Evolutionary conservation across 1,140 invertebrate species (phyloP).

Genomic region (Drosophila jambulina): DNA sequence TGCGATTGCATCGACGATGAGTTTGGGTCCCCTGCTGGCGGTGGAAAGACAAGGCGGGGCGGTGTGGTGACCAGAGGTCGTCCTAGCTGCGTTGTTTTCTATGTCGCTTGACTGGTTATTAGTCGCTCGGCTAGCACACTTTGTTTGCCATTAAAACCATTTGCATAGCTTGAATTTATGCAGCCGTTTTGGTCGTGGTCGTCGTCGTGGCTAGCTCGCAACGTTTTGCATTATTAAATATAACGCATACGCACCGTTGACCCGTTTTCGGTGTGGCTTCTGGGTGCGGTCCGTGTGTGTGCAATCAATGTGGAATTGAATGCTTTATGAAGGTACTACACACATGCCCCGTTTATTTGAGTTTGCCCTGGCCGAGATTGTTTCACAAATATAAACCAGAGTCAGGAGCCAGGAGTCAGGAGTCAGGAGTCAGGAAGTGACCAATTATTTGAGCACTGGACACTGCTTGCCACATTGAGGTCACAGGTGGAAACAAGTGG

Average conservation of each 20-base stretch:
- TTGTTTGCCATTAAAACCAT: conserved; percentile 74
- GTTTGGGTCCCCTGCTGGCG: conserved; percentile 1
- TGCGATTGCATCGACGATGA: conserved; percentile 54
- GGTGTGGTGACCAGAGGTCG: conserved; percentile 3
- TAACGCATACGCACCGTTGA: conserved; percentile 69
- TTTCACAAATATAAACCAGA: conserved; percentile 32
- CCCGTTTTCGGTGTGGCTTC: conserved; percentile 44
- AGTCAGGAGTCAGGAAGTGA: conserved; percentile 22
- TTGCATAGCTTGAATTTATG: conserved; percentile 71
- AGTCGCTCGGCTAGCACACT: conserved; percentile 58
- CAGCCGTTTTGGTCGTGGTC: conserved; percentile 38
- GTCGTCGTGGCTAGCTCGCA: conserved; percentile 23
- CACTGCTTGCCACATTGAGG: conserved; percentile 11
- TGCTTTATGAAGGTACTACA: conserved; percentile 32
- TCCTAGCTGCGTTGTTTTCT: conserved; percentile 20
- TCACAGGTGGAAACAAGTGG: neutral
- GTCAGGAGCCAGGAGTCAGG: neutral
- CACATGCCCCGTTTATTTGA: conserved; percentile 32
- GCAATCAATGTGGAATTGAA: conserved; percentile 43
- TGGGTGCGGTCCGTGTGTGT: conserved; percentile 4
- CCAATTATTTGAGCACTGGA: conserved; percentile 31
- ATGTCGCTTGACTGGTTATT: conserved; percentile 57
- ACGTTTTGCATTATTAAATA: conserved; percentile 76
- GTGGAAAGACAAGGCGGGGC: neutral
- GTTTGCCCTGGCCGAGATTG: conserved; percentile 27